A percentile compares a stretch with the other conserved stretches of the same genome.
These are phyloP conservation scores for Thalassoma bifasciatum DNA, from an alignment of 2,113 vertebrate genomes.

Conservation along the genomic window DNA sequence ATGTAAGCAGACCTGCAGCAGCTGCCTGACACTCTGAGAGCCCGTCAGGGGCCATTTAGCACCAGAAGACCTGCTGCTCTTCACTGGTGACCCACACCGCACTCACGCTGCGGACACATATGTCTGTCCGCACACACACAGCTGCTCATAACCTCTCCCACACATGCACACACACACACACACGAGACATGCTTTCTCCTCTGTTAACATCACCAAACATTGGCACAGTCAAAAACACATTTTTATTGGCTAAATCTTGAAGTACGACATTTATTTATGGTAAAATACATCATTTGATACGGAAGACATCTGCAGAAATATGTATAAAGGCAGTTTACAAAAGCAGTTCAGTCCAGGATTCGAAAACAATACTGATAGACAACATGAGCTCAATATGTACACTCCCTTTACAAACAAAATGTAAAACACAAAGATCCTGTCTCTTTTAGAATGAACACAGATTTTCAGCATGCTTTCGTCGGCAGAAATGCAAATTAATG, in stretches of 20 bases:
- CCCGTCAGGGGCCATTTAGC: constrained; percentile 45
- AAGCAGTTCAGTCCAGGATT: constrained; percentile 53
- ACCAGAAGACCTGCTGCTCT: constrained; percentile 43
- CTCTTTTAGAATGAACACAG: constrained; percentile 31
- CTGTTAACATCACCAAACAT: neutral
- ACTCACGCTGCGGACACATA: constrained; percentile 32
- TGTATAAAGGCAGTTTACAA: constrained; percentile 72
- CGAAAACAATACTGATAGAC: constrained; percentile 64
- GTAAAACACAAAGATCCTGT: constrained; percentile 37
- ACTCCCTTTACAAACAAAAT: constrained; percentile 45
- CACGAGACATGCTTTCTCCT: neutral
- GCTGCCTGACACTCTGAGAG: constrained; percentile 6
- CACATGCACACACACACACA: neutral
- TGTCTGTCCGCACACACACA: constrained; percentile 9
- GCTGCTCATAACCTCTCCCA: neutral
- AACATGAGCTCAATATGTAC: constrained; percentile 41
- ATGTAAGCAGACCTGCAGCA: constrained; percentile 28
- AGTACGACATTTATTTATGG: constrained; percentile 46
- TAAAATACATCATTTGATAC: constrained; percentile 75
- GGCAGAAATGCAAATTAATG: constrained; percentile 25
- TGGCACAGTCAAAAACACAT: constrained; percentile 32
- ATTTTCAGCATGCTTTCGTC: constrained; percentile 26
- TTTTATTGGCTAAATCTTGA: constrained; percentile 57
- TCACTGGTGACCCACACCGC: constrained; percentile 41
- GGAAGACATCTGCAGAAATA: constrained; percentile 56